Evolutionary conservation across 2,888 invertebrate species (phyloP).

Genomic region (Unio pictorum): DNA sequence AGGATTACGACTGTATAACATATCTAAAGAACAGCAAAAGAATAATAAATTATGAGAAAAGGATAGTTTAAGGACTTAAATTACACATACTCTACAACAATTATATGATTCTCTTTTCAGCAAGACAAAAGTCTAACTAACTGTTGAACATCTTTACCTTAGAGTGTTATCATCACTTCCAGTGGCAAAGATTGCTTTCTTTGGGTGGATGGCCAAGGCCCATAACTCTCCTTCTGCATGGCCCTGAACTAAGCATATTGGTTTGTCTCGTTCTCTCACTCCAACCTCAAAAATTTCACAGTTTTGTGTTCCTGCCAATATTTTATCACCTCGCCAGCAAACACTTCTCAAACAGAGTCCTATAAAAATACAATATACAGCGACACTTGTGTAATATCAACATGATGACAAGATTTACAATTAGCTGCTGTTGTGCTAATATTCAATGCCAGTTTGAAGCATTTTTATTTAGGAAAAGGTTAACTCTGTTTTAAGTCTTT

Average conservation of each 20-base stretch:
- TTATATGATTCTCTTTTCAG: too few relatives aligned
- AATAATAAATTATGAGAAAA: too few relatives aligned
- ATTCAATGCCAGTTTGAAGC: neutral
- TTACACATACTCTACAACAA: too few relatives aligned
- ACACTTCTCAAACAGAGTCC: slow-evolving; percentile 68
- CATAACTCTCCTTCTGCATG: slow-evolving; percentile 72
- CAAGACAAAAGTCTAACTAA: neutral
- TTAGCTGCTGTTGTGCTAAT: too few relatives aligned
- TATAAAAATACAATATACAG: slow-evolving; percentile 17
- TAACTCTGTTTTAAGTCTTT: neutral
- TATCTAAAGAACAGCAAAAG: too few relatives aligned
- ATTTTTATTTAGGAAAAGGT: neutral
- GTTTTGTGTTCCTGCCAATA: slow-evolving; percentile 70
- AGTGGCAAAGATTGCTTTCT: slow-evolving; percentile 70
- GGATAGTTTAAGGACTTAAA: too few relatives aligned
- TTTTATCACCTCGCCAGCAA: slow-evolving; percentile 65
- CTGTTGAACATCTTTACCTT: slow-evolving; percentile 46
- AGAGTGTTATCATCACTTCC: slow-evolving; percentile 71
- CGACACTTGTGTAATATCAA: neutral
- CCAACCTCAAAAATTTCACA: slow-evolving; percentile 70
- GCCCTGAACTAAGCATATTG: slow-evolving; percentile 66
- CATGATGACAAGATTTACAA: neutral
- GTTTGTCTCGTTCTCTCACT: slow-evolving; percentile 59
- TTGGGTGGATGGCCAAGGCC: slow-evolving; percentile 70
- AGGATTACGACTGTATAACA: too few relatives aligned